Conservation (phyloP, 2,797 vertebrate species). For the Sebastolobus altivelis region DNA sequence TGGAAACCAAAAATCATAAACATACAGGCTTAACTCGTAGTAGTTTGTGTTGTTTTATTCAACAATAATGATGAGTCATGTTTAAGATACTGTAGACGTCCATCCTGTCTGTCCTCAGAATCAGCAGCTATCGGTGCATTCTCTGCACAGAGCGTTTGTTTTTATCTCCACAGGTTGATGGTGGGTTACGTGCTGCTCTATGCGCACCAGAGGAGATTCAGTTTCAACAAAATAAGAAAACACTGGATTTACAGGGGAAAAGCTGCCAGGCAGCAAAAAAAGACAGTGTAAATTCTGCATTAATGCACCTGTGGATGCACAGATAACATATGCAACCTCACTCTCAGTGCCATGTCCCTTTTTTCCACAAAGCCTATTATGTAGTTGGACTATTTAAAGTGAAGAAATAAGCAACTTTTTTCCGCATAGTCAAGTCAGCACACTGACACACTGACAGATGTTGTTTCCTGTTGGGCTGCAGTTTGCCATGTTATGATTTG, state of each 20-base stretch:
- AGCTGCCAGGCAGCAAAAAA: background rate
- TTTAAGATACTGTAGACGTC: no score
- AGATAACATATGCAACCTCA: background rate
- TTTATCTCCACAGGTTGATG: background rate
- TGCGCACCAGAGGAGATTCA: background rate
- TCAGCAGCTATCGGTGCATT: background rate
- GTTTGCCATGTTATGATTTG: no score
- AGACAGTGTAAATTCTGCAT: background rate
- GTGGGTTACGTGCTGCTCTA: background rate
- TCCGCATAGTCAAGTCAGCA: no score
- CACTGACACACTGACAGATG: no score
- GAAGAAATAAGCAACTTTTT: no score
- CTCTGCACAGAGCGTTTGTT: no score
- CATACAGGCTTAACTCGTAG: background rate
- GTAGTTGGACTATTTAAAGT: no score
- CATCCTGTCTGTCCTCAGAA: background rate
- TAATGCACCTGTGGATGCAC: background rate
- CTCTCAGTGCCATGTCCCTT: background rate
- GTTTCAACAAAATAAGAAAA: background rate
- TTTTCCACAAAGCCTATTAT: background rate
- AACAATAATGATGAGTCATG: fast-evolving
- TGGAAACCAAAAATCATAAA: background rate
- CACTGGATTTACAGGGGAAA: background rate
- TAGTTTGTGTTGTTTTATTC: background rate
- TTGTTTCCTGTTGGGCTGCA: no score